Percentiles rank a stretch among this genome's conserved stretches.
Evolutionary conservation across 2,113 vertebrate species (phyloP).

Genomic region (Atractosteus spatula): DNA sequence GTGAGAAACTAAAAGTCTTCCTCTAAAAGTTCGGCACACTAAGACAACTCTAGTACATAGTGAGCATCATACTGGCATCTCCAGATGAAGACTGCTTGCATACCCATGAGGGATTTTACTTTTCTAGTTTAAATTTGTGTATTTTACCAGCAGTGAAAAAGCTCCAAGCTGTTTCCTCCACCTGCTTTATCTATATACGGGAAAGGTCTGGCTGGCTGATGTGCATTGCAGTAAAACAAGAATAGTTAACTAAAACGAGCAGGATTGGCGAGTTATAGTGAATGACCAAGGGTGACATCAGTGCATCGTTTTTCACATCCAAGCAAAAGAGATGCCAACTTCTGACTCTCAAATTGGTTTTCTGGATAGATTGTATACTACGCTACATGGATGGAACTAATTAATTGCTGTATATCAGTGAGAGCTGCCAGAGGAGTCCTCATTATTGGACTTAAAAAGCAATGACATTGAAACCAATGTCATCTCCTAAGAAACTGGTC

Average conservation of each 20-base stretch:
- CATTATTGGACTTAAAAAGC: background rate
- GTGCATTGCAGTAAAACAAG: background rate
- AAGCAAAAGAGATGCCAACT: background rate
- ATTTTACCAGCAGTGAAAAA: constrained; percentile 1
- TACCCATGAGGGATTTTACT: constrained; percentile 14
- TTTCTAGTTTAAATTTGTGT: background rate
- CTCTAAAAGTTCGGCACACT: too few relatives aligned
- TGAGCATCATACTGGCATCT: too few relatives aligned
- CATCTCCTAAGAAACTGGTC: constrained; percentile 9
- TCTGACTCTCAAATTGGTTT: background rate
- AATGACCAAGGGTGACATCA: background rate
- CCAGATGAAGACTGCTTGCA: background rate
- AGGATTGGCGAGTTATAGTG: background rate
- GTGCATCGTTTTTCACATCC: background rate
- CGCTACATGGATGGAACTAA: constrained; percentile 14
- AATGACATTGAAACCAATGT: background rate
- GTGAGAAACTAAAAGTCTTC: too few relatives aligned
- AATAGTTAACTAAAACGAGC: background rate
- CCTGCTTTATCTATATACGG: constrained; percentile 10
- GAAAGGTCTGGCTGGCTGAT: constrained; percentile 5
- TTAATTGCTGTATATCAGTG: constrained; percentile 1
- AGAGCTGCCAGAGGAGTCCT: background rate
- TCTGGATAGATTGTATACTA: background rate
- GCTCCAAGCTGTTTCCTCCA: constrained; percentile 12
- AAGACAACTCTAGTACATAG: too few relatives aligned